phyloP scores from a whole-genome alignment of 2,888 invertebrate genomes.

The Crepidodera aurea region DNA sequence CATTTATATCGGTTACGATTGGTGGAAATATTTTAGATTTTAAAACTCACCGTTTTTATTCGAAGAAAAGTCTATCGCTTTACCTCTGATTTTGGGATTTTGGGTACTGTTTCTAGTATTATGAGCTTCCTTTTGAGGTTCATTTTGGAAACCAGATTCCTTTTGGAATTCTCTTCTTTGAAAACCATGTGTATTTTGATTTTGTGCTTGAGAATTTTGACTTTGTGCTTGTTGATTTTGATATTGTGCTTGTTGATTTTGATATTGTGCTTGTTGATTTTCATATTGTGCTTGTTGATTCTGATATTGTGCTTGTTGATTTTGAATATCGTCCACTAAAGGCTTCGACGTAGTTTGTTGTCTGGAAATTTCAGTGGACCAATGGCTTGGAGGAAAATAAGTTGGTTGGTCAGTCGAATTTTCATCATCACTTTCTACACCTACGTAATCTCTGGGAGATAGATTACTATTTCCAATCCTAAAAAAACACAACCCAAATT shows the following conservation, averaged over 20 bases:
- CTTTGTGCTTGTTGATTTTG: background rate
- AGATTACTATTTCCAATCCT: slow-evolving; percentile 30
- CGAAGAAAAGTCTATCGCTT: slow-evolving; percentile 34
- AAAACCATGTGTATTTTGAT: background rate
- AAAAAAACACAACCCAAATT: too few relatives aligned
- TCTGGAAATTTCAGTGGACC: slow-evolving; percentile 63
- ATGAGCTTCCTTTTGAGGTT: background rate
- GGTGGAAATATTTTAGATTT: too few relatives aligned
- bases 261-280: too few relatives aligned
- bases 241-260: too few relatives aligned
- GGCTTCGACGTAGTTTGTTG: background rate
- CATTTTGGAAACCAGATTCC: background rate
- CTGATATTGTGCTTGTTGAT: background rate
- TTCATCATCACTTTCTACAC: slow-evolving; percentile 61
- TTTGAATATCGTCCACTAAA: background rate
- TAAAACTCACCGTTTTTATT: slow-evolving; percentile 23
- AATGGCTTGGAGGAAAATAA: slow-evolving; percentile 65
- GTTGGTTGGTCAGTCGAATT: slow-evolving; percentile 62
- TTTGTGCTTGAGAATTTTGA: background rate
- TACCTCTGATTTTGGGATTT: slow-evolving; percentile 19
- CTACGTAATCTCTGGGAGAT: slow-evolving; percentile 58
- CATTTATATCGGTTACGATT: too few relatives aligned
- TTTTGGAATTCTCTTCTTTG: background rate
- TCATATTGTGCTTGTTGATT: background rate
- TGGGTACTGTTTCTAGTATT: background rate